Base-by-base conservation (phyloP, 2,797 vertebrate genomes). In the Sebastes minor region DNA sequence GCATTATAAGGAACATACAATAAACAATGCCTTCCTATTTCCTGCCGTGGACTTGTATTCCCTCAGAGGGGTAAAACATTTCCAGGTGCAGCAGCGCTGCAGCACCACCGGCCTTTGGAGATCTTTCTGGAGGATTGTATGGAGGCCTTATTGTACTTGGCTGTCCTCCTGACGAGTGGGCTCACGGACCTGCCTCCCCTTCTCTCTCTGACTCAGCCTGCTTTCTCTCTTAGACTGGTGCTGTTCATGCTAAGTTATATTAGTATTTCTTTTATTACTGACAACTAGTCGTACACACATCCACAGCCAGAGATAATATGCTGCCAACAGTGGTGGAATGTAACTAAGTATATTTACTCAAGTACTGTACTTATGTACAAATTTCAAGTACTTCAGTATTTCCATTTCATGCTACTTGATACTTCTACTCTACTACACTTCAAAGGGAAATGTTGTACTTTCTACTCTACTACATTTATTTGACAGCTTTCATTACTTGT, bases 11-110 rank as follows among this genome's bases (percentile, higher is more conserved):
- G 90, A 88, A 87, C 85, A 71, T 86, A 92, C 86, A 91, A 82
- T 91, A 94, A 94, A 94, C 93, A 93, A 90, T 74, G 82, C 61
- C 82, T 66, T 79, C 84, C 85, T 80, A 89, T 91, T 93, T 93
- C 84, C 90, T 81, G 83, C 78, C 66, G 42, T 79, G 78, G 73
- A 81, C 73, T 83, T 82, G 74, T 57, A 46, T 74, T 27, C 77
- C 77, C 87, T 91, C 66, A 61, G 62, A 84, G 57, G 82, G 80
- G 71, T 71, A 91, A 95, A 95, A 63, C 85, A 89, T 78, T 94
- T 94, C 93, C 93, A 94, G 92, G 79, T 94, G 94, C 76, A 63
- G 83, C 83, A 74, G 32, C 46, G 55, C 46, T 49, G 52, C 64
- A 74, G 53, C 52, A 75, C 75, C 87, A 28, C 52, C n/a, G 57